Conservation (phyloP, 2,888 invertebrate species). For the Standfussiana lucernea region DNA sequence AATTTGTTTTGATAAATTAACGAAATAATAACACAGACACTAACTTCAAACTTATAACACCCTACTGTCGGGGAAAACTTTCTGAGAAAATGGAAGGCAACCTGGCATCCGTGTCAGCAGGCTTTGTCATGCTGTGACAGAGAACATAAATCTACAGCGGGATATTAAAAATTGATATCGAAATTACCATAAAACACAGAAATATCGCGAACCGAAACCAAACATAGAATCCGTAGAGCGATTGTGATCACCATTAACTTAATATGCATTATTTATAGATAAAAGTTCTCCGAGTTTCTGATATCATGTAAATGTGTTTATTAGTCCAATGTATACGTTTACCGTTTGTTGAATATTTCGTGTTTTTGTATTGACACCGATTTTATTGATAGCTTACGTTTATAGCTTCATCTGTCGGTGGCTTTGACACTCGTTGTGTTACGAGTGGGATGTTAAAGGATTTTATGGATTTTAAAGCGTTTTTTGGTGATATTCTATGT, state of each 20-base stretch:
- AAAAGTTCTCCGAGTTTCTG: conserved; percentile 11
- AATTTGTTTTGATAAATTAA: no score
- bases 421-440: conserved; percentile 21
- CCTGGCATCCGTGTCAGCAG: neutral
- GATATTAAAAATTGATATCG: neutral
- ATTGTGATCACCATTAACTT: conserved; percentile 12
- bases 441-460: conserved; percentile 24
- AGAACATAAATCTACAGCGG: neutral
- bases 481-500: conserved; percentile 7
- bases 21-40: neutral
- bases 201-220: neutral
- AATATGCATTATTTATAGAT: conserved; percentile 41
- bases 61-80: neutral
- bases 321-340: conserved; percentile 36
- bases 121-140: no score
- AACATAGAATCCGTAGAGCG: conserved; percentile 20
- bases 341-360: conserved; percentile 52
- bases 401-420: conserved; percentile 45
- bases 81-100: neutral
- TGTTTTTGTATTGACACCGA: conserved; percentile 32
- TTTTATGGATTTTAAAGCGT: conserved; percentile 36
- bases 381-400: conserved; percentile 41
- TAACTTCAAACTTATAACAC: neutral
- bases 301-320: conserved; percentile 57
- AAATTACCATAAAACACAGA: conserved; percentile 8